phyloP scores from a whole-genome alignment of 2,888 invertebrate genomes.

The Apotomis capreana region DNA sequence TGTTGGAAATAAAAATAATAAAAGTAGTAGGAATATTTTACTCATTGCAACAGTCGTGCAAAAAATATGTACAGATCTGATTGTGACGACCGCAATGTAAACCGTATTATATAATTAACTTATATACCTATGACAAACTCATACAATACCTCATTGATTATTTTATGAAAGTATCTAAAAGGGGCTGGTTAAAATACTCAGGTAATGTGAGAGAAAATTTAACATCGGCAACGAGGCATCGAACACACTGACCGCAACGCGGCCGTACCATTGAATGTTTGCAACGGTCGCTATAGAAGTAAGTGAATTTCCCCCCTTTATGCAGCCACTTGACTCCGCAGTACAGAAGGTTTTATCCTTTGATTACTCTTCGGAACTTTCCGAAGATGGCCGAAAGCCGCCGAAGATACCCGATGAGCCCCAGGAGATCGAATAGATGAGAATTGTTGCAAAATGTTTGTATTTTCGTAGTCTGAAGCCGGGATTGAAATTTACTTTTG shows the following conservation, averaged over 20 bases:
- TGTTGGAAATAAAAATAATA: too few relatives aligned
- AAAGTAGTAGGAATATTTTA: too few relatives aligned
- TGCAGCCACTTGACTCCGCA: slow-evolving; percentile 43
- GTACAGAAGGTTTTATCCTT: slow-evolving; percentile 43
- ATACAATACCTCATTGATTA: too few relatives aligned
- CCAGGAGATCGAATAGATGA: slow-evolving; percentile 38
- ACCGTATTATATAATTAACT: too few relatives aligned
- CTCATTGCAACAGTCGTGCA: too few relatives aligned
- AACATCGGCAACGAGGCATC: neutral
- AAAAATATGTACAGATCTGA: too few relatives aligned
- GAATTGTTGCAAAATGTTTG: slow-evolving; percentile 42
- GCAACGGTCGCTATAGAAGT: slow-evolving; percentile 42
- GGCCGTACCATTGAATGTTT: slow-evolving; percentile 31
- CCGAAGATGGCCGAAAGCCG: slow-evolving; percentile 33
- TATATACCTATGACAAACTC: too few relatives aligned
- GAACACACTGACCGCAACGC: slow-evolving; percentile 7
- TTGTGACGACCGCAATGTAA: too few relatives aligned
- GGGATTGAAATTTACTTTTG: slow-evolving; percentile 38
- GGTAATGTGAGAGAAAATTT: neutral
- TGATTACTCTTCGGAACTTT: slow-evolving; percentile 42
- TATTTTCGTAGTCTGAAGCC: slow-evolving; percentile 32
- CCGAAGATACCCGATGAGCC: slow-evolving; percentile 30
- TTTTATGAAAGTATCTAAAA: too few relatives aligned
- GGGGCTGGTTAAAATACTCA: too few relatives aligned
- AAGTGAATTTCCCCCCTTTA: slow-evolving; percentile 43